Conservation (phyloP, 2,797 vertebrate genomes). For the Sebastes trivittatus region DNA sequence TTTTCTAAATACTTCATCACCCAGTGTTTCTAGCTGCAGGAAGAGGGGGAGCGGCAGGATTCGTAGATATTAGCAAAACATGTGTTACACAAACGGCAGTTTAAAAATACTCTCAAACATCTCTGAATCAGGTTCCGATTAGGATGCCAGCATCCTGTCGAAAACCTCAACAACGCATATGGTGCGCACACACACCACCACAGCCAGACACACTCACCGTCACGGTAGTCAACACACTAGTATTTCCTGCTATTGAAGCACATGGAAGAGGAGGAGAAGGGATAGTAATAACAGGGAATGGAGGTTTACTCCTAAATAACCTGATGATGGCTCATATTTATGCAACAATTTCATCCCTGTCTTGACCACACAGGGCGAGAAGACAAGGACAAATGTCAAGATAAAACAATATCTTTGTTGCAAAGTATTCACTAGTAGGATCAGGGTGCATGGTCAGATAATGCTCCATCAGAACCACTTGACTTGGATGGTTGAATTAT, state of each 20-base stretch:
- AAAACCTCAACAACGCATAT: conserved; percentile 53
- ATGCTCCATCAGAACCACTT: not conserved
- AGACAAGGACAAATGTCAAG: not conserved
- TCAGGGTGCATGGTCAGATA: not conserved
- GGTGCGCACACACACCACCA: conserved; percentile 32
- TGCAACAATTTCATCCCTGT: not conserved
- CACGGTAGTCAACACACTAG: conserved; percentile 22
- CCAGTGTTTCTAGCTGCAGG: not conserved
- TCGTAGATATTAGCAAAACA: conserved; percentile 48
- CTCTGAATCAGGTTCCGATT: conserved; percentile 63
- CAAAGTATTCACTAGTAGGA: not conserved
- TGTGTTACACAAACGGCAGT: conserved; percentile 39
- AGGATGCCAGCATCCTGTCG: conserved; percentile 64
- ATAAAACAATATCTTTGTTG: not conserved
- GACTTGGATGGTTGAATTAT: too few species aligned
- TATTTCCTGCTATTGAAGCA: conserved; percentile 69
- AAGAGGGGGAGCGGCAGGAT: not conserved
- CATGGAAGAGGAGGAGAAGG: conserved; percentile 32
- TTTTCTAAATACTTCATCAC: not conserved
- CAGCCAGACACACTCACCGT: conserved; percentile 13
- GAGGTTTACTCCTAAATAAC: conserved; percentile 37
- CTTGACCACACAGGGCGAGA: not conserved
- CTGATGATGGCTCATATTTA: conserved; percentile 16
- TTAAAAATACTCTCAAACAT: conserved; percentile 67
- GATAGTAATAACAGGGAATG: conserved; percentile 23